Evolutionary conservation across 1,140 invertebrate species (phyloP).

Genomic region (Helicoverpa armigera): DNA sequence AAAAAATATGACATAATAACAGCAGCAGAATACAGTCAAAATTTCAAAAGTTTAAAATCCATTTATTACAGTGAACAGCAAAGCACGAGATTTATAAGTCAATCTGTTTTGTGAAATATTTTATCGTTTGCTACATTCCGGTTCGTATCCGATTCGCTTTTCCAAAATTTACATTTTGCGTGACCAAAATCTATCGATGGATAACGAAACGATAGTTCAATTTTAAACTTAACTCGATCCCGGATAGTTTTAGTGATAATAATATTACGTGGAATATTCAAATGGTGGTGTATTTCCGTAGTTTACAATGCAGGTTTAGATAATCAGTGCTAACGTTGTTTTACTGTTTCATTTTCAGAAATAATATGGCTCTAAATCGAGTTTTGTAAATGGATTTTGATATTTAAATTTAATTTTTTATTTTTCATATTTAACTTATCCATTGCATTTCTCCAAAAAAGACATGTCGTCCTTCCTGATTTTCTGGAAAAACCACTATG

Average conservation of each 20-base stretch:
- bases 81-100: conserved; percentile 44
- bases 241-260: neutral
- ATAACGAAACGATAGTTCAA: conserved; percentile 26
- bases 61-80: conserved; percentile 14
- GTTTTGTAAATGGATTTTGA: too few species aligned
- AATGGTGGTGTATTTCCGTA: neutral
- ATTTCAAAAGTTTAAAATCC: conserved; percentile 7
- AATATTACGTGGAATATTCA: conserved; percentile 17
- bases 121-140: conserved; percentile 25
- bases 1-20: conserved; percentile 7
- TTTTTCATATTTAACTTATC: too few species aligned
- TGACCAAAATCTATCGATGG: conserved; percentile 39
- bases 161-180: conserved; percentile 47
- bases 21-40: conserved; percentile 2
- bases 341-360: too few species aligned
- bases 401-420: too few species aligned
- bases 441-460: too few species aligned
- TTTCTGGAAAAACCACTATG: too few species aligned
- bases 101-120: conserved; percentile 46
- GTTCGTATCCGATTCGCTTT: conserved; percentile 42
- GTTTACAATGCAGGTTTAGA: neutral
- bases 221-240: conserved; percentile 39
- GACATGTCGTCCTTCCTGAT: too few species aligned
- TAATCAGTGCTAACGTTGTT: too few species aligned
- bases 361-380: too few species aligned